These are phyloP conservation scores for Petroica traversi DNA, from an alignment of 2,113 vertebrate species.

Conservation along the genomic window DNA sequence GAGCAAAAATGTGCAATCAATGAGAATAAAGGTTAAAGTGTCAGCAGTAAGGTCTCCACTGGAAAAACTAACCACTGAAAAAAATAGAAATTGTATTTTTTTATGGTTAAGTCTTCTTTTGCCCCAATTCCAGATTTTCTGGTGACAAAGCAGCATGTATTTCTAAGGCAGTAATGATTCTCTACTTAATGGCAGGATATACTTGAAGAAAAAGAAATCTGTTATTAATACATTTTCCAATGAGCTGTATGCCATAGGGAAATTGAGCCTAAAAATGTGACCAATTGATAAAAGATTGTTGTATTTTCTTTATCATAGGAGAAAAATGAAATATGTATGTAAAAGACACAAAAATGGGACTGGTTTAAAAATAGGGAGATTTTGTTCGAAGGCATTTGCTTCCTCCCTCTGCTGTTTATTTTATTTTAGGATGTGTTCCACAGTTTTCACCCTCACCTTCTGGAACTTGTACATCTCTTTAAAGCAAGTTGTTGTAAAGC, in stretches of 20 bases:
- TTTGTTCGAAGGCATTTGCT: constrained; percentile 23
- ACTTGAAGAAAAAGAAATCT: constrained; percentile 52
- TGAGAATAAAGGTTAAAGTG: neutral
- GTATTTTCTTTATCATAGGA: neutral
- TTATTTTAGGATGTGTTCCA: constrained; percentile 13
- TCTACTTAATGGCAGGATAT: neutral
- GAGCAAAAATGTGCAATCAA: neutral
- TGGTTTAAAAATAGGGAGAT: neutral
- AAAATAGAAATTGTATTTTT: neutral
- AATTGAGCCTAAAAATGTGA: neutral
- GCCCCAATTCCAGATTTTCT: neutral
- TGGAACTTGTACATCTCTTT: constrained; percentile 28
- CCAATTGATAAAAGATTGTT: neutral
- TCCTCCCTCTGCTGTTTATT: constrained; percentile 32
- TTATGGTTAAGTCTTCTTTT: neutral
- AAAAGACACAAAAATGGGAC: neutral
- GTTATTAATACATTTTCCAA: constrained; percentile 41
- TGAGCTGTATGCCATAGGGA: neutral
- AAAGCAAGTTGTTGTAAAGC: neutral
- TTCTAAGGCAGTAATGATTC: constrained; percentile 21
- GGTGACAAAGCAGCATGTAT: neutral
- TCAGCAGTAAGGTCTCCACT: neutral
- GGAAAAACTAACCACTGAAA: neutral
- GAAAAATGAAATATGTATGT: neutral
- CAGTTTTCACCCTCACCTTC: constrained; percentile 27